A percentile compares a stretch with the other conserved stretches of the same genome.
phyloP scores from a whole-genome alignment of 2,888 invertebrate genomes.

The Carpatolechia fugitivella region DNA sequence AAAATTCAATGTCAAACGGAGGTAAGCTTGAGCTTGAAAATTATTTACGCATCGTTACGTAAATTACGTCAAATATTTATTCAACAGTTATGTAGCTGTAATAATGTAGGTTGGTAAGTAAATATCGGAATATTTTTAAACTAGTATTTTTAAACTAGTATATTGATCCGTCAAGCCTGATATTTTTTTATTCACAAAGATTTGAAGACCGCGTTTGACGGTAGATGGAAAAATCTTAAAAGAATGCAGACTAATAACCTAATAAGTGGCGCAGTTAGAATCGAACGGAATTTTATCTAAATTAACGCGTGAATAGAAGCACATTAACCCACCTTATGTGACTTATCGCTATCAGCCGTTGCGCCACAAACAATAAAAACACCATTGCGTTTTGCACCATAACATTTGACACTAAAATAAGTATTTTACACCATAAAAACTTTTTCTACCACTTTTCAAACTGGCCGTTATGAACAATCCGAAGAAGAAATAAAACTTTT shows the following conservation, averaged over 20 bases:
- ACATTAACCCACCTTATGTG: constrained; percentile 43
- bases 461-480: background rate
- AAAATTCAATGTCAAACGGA: constrained; percentile 3
- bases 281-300: constrained; percentile 36
- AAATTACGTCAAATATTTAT: too few species aligned
- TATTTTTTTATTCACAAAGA: background rate
- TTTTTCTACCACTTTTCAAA: constrained; percentile 1
- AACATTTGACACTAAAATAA: constrained; percentile 13
- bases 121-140: too few species aligned
- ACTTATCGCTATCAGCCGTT: constrained; percentile 28
- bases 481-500: constrained; percentile 4
- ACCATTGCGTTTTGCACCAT: constrained; percentile 18
- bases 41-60: background rate
- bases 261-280: background rate
- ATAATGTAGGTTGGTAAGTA: too few species aligned
- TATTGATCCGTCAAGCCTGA: background rate
- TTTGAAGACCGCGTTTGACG: too few species aligned
- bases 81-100: too few species aligned
- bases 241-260: background rate
- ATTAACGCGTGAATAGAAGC: constrained; percentile 33
- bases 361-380: constrained; percentile 25
- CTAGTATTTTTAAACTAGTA: background rate
- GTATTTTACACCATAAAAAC: background rate
- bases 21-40: background rate
- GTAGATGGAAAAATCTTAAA: too few species aligned